phyloP scores from a whole-genome alignment of 2,888 invertebrate genomes.

The Cheilosia soror region DNA sequence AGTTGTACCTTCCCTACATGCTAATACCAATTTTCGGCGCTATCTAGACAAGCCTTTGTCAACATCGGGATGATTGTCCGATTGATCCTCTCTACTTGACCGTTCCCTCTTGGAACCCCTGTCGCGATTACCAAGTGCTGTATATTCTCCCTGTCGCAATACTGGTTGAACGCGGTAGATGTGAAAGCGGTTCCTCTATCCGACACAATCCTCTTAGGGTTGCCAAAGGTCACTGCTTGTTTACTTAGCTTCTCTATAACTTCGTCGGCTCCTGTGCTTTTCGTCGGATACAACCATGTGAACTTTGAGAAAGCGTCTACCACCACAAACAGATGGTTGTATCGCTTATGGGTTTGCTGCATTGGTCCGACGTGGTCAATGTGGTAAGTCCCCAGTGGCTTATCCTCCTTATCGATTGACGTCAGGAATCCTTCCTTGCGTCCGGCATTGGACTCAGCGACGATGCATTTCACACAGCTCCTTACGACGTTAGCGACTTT shows the following conservation, averaged over 20 bases:
- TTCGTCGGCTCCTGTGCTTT: too few species aligned
- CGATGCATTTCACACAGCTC: too few species aligned
- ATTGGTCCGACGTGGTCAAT: too few species aligned
- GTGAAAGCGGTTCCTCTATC: constrained; percentile 82
- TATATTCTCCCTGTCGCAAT: constrained; percentile 78
- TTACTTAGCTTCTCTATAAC: too few species aligned
- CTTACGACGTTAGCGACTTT: too few species aligned
- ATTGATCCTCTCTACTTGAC: not conserved
- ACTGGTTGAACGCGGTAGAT: constrained; percentile 78
- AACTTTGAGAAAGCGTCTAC: too few species aligned
- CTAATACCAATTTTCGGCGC: not conserved
- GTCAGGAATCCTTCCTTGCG: not conserved
- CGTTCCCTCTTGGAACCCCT: not conserved
- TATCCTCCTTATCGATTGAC: not conserved
- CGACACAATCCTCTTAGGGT: constrained; percentile 23
- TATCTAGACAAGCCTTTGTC: not conserved
- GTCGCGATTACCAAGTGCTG: constrained; percentile 78
- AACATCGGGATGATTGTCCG: not conserved
- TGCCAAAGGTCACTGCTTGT: not conserved
- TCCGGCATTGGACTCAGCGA: not conserved
- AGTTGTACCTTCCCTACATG: not conserved
- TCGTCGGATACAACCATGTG: too few species aligned
- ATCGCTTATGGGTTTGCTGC: too few species aligned
- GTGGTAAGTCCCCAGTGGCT: too few species aligned
- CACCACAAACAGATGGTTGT: too few species aligned